A percentile compares a stretch with the other conserved stretches of the same genome.
phyloP scores from a whole-genome alignment of 2,113 vertebrate genomes.

The Bubo scandiacus region DNA sequence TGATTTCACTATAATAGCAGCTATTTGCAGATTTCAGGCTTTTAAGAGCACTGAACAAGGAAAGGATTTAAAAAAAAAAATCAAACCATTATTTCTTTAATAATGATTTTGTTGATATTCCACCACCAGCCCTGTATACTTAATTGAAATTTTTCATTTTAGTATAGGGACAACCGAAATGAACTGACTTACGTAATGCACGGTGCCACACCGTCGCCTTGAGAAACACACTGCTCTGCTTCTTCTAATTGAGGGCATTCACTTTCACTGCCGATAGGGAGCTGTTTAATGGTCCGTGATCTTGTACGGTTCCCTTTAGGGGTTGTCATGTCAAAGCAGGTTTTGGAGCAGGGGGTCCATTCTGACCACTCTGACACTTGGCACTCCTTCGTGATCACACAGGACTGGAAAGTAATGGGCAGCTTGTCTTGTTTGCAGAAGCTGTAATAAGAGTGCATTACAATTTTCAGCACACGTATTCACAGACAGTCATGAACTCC shows the following conservation, averaged over 20 bases:
- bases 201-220: conserved; percentile 76
- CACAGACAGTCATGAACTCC: not conserved
- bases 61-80: not conserved
- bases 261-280: conserved; percentile 79
- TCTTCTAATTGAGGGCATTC: conserved; percentile 87
- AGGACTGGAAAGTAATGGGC: conserved; percentile 90
- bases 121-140: rapidly evolving
- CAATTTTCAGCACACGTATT: not conserved
- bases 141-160: not conserved
- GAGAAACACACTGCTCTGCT: conserved; percentile 78
- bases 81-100: not conserved
- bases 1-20: not conserved
- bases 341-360: conserved; percentile 89
- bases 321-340: conserved; percentile 76
- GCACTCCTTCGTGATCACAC: conserved; percentile 88
- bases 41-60: not conserved
- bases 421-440: conserved; percentile 86
- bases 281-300: conserved; percentile 80
- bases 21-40: not conserved
- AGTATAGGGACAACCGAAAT: not conserved
- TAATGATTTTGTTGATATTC: not conserved
- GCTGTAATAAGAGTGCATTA: conserved; percentile 69
- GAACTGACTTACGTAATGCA: conserved; percentile 85
- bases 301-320: conserved; percentile 80
- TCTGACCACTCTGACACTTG: conserved; percentile 87